phyloP scores from a whole-genome alignment of 2,113 vertebrate genomes.

The Dipodomys merriami region DNA sequence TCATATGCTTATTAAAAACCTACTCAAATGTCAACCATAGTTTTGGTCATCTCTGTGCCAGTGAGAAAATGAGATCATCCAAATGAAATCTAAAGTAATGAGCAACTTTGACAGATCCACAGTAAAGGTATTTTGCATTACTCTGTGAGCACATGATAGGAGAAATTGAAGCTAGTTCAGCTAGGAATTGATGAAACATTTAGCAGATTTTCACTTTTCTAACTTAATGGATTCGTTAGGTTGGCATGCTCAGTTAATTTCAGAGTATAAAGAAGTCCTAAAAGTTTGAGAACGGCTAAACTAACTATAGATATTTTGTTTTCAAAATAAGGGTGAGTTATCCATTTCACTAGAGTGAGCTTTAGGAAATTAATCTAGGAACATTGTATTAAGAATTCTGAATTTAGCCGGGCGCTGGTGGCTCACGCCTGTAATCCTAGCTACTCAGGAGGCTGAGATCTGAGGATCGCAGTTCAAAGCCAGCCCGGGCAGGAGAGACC shows the following conservation, averaged over 20 bases:
- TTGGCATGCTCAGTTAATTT: constrained; percentile 22
- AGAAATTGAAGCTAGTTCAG: constrained; percentile 1
- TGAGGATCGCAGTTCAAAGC: too few species aligned
- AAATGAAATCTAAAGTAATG: neutral
- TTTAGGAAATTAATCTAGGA: neutral
- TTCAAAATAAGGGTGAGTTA: neutral
- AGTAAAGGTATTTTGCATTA: neutral
- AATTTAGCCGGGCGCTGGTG: too few species aligned
- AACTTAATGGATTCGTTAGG: neutral
- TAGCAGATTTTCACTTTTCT: neutral
- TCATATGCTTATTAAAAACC: constrained; percentile 19
- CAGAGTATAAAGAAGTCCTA: neutral
- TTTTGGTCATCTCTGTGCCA: neutral
- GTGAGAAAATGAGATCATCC: constrained; percentile 26
- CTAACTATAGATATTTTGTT: neutral
- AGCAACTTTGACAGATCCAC: neutral
- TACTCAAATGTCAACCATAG: neutral
- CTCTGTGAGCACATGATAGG: too few species aligned
- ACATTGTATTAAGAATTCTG: neutral
- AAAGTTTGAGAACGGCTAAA: constrained; percentile 13
- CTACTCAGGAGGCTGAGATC: too few species aligned
- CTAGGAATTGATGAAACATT: neutral
- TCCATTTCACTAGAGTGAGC: neutral
- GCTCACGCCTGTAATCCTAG: too few species aligned
- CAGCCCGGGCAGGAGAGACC: too few species aligned